These are phyloP conservation scores for Thera obeliscata DNA, from an alignment of 2,888 invertebrate species.

Conservation along the genomic window DNA sequence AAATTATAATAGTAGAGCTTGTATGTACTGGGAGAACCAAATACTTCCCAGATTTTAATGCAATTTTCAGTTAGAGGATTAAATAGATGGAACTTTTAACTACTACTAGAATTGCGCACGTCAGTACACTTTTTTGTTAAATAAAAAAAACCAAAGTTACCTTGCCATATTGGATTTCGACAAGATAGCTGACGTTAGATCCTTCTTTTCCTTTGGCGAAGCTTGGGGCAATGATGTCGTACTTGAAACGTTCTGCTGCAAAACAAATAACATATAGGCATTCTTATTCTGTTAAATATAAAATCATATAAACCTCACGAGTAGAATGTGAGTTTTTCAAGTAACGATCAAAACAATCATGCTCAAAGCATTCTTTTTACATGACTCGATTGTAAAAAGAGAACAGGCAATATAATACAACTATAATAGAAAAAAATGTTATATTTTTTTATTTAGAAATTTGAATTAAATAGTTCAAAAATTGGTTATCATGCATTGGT, in stretches of 20 bases:
- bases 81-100: too few relatives aligned
- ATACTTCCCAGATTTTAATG: too few relatives aligned
- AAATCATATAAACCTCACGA: conserved; percentile 23
- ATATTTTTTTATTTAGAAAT: too few relatives aligned
- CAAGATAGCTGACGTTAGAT: conserved; percentile 85
- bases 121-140: too few relatives aligned
- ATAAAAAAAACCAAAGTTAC: conserved; percentile 65
- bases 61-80: too few relatives aligned
- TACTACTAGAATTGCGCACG: too few relatives aligned
- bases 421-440: too few relatives aligned
- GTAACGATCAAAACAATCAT: conserved; percentile 25
- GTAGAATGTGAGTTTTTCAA: conserved; percentile 23
- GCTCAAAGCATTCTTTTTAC: conserved; percentile 31
- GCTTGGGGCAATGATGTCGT: conserved; percentile 76
- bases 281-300: background rate
- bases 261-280: conserved; percentile 36
- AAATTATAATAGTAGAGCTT: too few relatives aligned
- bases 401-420: conserved; percentile 6
- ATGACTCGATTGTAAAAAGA: conserved; percentile 14
- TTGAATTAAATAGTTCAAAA: too few relatives aligned
- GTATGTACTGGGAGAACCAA: too few relatives aligned
- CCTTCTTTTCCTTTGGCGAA: conserved; percentile 86
- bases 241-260: conserved; percentile 84
- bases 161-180: conserved; percentile 92
- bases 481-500: background rate